Percentiles rank a stretch among this genome's conserved stretches.
Conservation (phyloP, 2,888 invertebrate species). For the Pyrrhosoma nymphula region DNA sequence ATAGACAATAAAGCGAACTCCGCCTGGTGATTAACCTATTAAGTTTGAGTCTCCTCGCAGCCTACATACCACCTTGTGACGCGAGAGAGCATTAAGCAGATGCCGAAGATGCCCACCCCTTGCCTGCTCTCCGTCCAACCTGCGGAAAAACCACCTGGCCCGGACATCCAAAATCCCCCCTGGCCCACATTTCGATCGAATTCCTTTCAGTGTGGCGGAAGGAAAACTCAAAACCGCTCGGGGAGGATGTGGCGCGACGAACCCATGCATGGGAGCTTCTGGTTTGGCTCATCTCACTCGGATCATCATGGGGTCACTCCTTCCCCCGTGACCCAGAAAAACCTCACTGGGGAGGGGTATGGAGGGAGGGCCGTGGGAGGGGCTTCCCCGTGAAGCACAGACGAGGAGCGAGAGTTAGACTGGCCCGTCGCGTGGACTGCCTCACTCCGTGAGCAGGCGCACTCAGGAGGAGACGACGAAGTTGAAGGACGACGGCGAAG, state of each 20-base stretch:
- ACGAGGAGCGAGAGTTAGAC: too few relatives aligned
- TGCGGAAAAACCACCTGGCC: neutral
- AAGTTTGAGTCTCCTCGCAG: neutral
- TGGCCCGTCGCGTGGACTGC: neutral
- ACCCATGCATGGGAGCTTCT: neutral
- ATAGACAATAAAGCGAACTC: neutral
- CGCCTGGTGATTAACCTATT: neutral
- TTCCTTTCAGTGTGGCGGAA: neutral
- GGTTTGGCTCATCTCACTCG: neutral
- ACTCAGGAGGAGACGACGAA: slow-evolving; percentile 19
- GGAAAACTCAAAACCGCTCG: neutral
- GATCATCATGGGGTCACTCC: neutral
- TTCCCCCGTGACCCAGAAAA: slow-evolving; percentile 59
- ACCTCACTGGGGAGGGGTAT: neutral
- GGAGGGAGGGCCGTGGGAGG: neutral
- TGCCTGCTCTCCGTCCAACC: too few relatives aligned
- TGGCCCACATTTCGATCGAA: slow-evolving; percentile 45
- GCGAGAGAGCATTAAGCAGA: neutral
- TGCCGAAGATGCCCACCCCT: neutral
- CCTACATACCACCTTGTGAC: neutral
- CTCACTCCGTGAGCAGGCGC: neutral
- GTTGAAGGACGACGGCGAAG: slow-evolving; percentile 18
- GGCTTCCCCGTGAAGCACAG: neutral
- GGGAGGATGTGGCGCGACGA: neutral
- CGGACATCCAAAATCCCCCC: slow-evolving; percentile 6